A percentile compares a stretch with the other conserved stretches of the same genome.
phyloP scores from a whole-genome alignment of 2,113 vertebrate genomes.

The Piaya cayana region DNA sequence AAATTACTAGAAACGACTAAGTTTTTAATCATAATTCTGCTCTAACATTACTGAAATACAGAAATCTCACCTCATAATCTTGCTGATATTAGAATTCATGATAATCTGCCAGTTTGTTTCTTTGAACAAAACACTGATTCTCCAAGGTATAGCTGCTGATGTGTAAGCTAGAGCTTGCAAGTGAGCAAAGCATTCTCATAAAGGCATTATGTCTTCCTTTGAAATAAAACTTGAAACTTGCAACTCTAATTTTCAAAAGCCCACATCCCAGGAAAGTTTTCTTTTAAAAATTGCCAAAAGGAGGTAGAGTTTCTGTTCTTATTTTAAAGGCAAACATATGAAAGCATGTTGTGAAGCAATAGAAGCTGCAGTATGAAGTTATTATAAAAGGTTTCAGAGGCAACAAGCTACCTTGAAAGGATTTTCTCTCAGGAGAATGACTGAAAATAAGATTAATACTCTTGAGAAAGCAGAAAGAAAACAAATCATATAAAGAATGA shows the following conservation, averaged over 20 bases:
- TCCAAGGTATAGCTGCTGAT: not conserved
- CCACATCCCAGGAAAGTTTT: not conserved
- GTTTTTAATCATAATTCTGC: not conserved
- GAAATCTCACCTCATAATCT: not conserved
- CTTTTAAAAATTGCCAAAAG: not conserved
- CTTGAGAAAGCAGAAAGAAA: constrained; percentile 22
- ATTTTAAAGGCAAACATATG: not conserved
- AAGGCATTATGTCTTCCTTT: not conserved
- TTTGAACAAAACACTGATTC: not conserved
- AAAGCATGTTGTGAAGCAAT: not conserved
- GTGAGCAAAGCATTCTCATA: not conserved
- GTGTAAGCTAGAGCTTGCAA: not conserved
- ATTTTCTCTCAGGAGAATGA: not conserved
- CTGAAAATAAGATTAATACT: not conserved
- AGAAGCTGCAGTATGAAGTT: not conserved
- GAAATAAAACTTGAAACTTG: not conserved
- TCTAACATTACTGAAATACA: not conserved
- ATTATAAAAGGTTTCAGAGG: not conserved
- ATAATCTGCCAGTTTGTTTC: not conserved
- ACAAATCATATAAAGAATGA: not conserved
- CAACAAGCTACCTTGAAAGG: not conserved
- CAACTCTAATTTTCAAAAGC: constrained; percentile 32
- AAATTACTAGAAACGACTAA: not conserved
- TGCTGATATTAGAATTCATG: not conserved
- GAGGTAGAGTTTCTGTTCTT: not conserved